Base-by-base conservation (phyloP, 2,888 invertebrate species). In the Andrena marginata region DNA sequence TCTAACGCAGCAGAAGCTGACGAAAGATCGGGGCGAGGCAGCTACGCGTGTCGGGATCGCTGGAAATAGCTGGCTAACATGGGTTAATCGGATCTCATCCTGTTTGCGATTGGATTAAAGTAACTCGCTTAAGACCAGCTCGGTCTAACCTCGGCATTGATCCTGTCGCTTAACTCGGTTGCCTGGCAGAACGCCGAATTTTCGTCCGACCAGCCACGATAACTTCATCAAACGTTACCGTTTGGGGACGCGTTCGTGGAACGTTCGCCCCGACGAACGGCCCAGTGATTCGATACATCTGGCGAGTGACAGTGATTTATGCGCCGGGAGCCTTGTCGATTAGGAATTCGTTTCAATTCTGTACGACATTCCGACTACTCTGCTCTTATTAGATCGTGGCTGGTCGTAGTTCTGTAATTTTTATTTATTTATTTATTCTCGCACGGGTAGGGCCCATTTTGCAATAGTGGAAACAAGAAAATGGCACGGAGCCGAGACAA, bases 91-190 rank as follows among this genome's bases (percentile, higher is more conserved):
- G 84, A 89, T 89, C 88, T 77, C 84, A 85, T 89, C 87, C 85
- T 86, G 87, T 89, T 89, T 87, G 87, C 82, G 76, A 87, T 89
- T 89, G 86, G 86, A 89, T 89, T 89, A 89, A 88, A 88, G 88
- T 88, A 88, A 88, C 87, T 88, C 85, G 87, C 81, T 88, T 88
- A 88, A 88, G 87, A 87, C 82, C 81, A 49, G 74, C 77, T 74
- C 88, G 82, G 83, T 85, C 79, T 87, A 88, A 88, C 84, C 87
- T 84, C 87, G 82, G 78, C 89, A 88, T 88, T 88, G 88, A 88
- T 87, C 83, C 88, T 84, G 86, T 86, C 88, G 86, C 80, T 86
- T 86, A 88, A 81, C 84, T 75, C 73, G 69, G 60, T 86, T 80
- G 80, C 65, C 78, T 80, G 77, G 70, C 72, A 65, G 71, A 79